These are phyloP conservation scores for Scelioninae gen. 1 DNA, from an alignment of 2,888 invertebrate genomes.

Conservation along the genomic window DNA sequence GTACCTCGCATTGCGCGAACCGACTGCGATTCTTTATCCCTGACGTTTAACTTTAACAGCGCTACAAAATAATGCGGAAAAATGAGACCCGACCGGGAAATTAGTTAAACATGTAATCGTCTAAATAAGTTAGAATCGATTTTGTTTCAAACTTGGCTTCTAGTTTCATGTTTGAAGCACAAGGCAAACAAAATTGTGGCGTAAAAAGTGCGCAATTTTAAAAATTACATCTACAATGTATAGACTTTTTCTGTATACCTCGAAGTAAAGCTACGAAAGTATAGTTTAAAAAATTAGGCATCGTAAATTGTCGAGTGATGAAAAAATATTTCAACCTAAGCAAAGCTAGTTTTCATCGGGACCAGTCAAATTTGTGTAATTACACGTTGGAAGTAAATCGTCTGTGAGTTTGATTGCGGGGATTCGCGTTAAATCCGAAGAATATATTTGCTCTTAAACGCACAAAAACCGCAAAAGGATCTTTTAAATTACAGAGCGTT, in stretches of 20 bases:
- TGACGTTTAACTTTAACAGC: constrained; percentile 53
- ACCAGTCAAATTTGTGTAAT: constrained; percentile 49
- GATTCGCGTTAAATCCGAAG: constrained; percentile 52
- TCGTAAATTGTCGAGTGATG: not conserved
- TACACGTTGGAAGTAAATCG: constrained; percentile 58
- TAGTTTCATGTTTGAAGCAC: no score
- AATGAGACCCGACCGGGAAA: constrained; percentile 10
- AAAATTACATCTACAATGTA: no score
- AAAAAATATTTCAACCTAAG: constrained; percentile 36
- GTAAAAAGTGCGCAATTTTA: no score
- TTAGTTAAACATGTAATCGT: not conserved
- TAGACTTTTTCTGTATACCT: not conserved
- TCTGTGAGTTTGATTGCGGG: constrained; percentile 56
- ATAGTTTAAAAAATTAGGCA: constrained; percentile 3
- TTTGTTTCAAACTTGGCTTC: no score
- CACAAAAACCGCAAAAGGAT: constrained; percentile 58
- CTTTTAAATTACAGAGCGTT: constrained; percentile 64
- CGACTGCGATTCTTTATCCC: constrained; percentile 56
- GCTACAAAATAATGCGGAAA: constrained; percentile 24
- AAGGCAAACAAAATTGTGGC: no score
- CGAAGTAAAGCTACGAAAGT: not conserved
- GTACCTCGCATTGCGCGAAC: constrained; percentile 32
- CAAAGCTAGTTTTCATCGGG: constrained; percentile 31
- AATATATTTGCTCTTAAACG: constrained; percentile 60
- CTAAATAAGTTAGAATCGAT: not conserved